Conservation (phyloP, 1,140 invertebrate genomes). For the Lucilia cuprina region DNA sequence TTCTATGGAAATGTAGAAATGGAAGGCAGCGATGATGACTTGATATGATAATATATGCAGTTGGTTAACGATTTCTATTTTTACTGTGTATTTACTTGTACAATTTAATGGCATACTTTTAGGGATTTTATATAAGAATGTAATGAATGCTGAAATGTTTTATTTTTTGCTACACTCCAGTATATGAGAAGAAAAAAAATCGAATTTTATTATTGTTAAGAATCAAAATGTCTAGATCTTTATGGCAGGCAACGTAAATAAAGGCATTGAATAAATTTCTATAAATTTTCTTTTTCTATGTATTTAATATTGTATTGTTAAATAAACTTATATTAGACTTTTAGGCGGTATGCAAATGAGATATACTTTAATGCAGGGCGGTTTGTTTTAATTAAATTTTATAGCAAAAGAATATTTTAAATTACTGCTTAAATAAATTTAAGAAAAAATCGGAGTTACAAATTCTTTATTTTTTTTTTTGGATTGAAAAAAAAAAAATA, state of each 20-base stretch:
- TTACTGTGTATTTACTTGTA: neutral
- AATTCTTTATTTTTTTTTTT: too few relatives aligned
- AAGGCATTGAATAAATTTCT: too few relatives aligned
- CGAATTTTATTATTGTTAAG: slow-evolving; percentile 13
- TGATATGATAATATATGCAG: slow-evolving; percentile 16
- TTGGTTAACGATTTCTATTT: neutral
- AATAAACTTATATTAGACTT: too few relatives aligned
- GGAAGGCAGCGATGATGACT: neutral
- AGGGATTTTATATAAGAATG: neutral
- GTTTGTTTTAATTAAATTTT: too few relatives aligned
- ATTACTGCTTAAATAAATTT: too few relatives aligned
- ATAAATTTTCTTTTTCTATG: too few relatives aligned
- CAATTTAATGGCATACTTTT: slow-evolving; percentile 31
- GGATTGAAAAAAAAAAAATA: too few relatives aligned
- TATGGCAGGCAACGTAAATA: neutral
- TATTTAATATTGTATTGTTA: too few relatives aligned
- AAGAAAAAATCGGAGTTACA: too few relatives aligned
- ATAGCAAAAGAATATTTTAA: too few relatives aligned
- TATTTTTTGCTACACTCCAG: neutral
- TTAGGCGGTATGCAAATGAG: too few relatives aligned
- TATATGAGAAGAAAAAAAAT: slow-evolving; percentile 11
- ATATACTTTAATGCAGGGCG: too few relatives aligned
- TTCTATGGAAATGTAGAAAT: neutral
- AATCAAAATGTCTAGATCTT: slow-evolving; percentile 25
- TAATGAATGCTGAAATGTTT: slow-evolving; percentile 7